Percentiles rank a stretch among this genome's conserved stretches.
These are phyloP conservation scores for Enoplosus armatus DNA, from an alignment of 2,797 vertebrate genomes.

Conservation along the genomic window DNA sequence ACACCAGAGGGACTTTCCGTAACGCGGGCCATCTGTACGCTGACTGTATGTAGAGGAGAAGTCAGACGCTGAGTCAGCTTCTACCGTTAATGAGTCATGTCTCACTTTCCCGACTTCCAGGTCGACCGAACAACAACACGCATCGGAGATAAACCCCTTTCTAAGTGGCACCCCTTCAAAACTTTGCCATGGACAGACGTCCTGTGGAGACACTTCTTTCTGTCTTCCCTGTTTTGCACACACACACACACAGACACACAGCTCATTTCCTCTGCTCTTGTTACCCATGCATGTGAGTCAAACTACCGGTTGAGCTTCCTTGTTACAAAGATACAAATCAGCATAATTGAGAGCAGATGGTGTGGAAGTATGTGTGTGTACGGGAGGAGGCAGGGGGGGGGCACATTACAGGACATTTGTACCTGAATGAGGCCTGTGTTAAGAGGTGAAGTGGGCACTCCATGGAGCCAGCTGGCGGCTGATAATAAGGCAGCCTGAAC, in stretches of 20 bases:
- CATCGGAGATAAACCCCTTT: neutral
- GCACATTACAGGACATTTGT: constrained; percentile 78
- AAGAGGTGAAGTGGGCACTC: constrained; percentile 76
- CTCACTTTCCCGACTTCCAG: constrained; percentile 24
- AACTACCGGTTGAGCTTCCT: constrained; percentile 62
- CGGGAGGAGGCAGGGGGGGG: neutral
- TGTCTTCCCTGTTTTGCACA: constrained; percentile 11
- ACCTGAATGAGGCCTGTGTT: constrained; percentile 80
- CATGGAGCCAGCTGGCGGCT: constrained; percentile 72
- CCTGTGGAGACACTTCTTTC: constrained; percentile 16
- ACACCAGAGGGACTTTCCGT: constrained; percentile 36
- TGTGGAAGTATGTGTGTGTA: constrained; percentile 45
- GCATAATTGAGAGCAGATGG: constrained; percentile 83
- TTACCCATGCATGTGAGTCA: constrained; percentile 53
- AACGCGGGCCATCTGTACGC: constrained; percentile 55
- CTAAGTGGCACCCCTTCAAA: constrained; percentile 24
- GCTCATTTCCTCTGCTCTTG: constrained; percentile 42
- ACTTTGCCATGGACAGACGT: constrained; percentile 15
- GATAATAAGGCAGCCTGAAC: constrained; percentile 69
- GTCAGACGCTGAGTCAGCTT: constrained; percentile 35
- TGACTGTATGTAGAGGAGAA: constrained; percentile 25
- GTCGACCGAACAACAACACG: constrained; percentile 22
- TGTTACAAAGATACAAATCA: constrained; percentile 82
- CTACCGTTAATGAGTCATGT: constrained; percentile 30
- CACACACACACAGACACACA: constrained; percentile 29